Evolutionary conservation across 2,888 invertebrate species (phyloP).

Genomic region (Glaucopsyche alexis): DNA sequence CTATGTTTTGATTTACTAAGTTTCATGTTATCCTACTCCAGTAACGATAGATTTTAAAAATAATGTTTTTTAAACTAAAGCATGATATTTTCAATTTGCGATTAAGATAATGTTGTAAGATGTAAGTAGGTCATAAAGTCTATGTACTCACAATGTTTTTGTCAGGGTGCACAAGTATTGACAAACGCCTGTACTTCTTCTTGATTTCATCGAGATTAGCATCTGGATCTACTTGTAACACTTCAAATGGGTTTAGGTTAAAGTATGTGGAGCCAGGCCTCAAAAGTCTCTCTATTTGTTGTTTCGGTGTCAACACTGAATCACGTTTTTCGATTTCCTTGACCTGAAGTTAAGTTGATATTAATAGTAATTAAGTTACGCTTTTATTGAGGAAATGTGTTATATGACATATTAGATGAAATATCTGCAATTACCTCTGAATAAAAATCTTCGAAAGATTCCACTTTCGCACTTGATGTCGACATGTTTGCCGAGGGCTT

Average conservation of each 20-base stretch:
- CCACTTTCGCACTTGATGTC: slow-evolving; percentile 74
- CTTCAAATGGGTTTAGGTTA: slow-evolving; percentile 98
- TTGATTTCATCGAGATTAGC: slow-evolving; percentile 94
- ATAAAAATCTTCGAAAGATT: slow-evolving; percentile 90
- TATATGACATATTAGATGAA: slow-evolving; percentile 41
- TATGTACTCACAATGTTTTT: slow-evolving; percentile 86
- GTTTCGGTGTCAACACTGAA: slow-evolving; percentile 96
- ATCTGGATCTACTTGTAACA: slow-evolving; percentile 94
- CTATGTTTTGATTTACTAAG: not conserved
- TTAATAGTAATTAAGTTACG: not conserved
- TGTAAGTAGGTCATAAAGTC: not conserved
- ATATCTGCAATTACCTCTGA: slow-evolving; percentile 84
- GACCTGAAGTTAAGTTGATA: slow-evolving; percentile 81
- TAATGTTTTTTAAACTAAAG: not conserved
- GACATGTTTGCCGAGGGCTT: slow-evolving; percentile 33
- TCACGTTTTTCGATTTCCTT: slow-evolving; percentile 99
- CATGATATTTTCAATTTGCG: not conserved
- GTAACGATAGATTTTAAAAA: no score
- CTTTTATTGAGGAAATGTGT: not conserved
- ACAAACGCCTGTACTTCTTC: slow-evolving; percentile 96
- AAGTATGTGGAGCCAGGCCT: slow-evolving; percentile 99
- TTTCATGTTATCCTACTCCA: not conserved
- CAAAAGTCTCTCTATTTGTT: slow-evolving; percentile 97
- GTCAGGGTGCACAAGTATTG: slow-evolving; percentile 99
- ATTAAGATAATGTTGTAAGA: not conserved